phyloP scores from a whole-genome alignment of 1,140 invertebrate species.

The Antheraea pernyi region DNA sequence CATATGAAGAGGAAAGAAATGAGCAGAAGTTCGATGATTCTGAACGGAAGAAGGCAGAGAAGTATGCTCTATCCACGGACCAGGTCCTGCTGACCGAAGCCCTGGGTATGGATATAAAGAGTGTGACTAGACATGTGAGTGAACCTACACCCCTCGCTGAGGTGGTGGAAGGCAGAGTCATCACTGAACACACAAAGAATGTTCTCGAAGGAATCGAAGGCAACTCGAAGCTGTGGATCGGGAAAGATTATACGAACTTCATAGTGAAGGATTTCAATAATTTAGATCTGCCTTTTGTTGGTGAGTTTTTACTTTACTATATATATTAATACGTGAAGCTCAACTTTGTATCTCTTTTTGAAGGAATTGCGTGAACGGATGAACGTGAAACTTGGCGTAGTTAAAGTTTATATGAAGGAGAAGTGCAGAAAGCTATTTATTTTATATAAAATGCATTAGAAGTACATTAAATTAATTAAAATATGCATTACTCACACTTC shows the following conservation, averaged over 20 bases:
- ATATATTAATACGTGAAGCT: no score
- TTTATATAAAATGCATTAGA: no score
- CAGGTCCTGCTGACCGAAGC: conserved; percentile 60
- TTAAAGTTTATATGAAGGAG: no score
- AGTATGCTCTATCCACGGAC: conserved; percentile 69
- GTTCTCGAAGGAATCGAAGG: conserved; percentile 73
- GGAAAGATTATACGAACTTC: conserved; percentile 99
- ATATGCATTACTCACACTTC: no score
- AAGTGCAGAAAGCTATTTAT: no score
- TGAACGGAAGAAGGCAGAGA: conserved; percentile 77
- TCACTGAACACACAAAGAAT: conserved; percentile 66
- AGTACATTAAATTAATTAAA: no score
- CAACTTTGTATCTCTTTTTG: no score
- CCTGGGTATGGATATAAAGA: conserved; percentile 37
- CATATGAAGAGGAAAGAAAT: conserved; percentile 75
- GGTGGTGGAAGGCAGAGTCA: conserved; percentile 67
- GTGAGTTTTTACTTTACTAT: conserved; percentile 80
- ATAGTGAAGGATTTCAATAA: conserved; percentile 98
- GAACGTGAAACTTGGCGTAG: no score
- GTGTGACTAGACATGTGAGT: conserved; percentile 28
- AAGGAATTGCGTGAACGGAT: no score
- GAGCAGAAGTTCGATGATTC: conserved; percentile 75
- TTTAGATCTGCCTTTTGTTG: conserved; percentile 92
- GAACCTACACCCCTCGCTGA: conserved; percentile 55
- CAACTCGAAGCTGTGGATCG: conserved; percentile 95